Evolutionary conservation across 92 coral and sea anemone species (phyloP), one percentile per base, ranked within the genome.

Genomic region (Virgularia gustaviana): DNA sequence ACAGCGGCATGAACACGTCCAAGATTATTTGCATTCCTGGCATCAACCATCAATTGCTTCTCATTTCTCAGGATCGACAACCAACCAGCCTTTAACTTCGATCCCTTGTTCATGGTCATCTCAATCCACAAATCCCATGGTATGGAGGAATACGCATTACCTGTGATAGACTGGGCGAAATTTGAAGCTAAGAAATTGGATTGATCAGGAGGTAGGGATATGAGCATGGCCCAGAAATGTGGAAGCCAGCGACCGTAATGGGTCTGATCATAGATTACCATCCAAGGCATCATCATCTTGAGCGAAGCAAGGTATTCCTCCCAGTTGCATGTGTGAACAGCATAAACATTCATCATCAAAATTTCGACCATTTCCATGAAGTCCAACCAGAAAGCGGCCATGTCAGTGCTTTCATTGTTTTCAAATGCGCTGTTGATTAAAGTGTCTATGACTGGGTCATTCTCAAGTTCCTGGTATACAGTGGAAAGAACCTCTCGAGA

Each of bases 141-240:
- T 1, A 38, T 39, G 47, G 19, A 64, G 1, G 53, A 64, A 64
- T 64, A 64, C 12, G 71, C 53, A 3, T 64, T 64, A 34, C 71
- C 71, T 24, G 71, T 64, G 12, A 64, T 64, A 16, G 71, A 64
- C 71, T 64, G 71, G 44, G 71, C 54, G 16, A 64, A 64, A 24
- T 39, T 24, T 34, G 49, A 34, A 36, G 8, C 33, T 10, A 64
- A 34, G 55, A 64, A 64, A 7, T 16, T n/a, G 4, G 54, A 29
- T 37, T 64, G 54, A 39, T 37, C 54, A 9, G 16, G 49, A 36
- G 71, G 55, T 34, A 64, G 31, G 42, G 71, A 34, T n/a, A 9
- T 6, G 13, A 64, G 55, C 71, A 64, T 27, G 23, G 71, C 54
- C 49, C 49, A 37, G 33, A 64, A 64, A 38, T 64, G 49, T 36